Evolutionary conservation across 2,888 invertebrate genomes (phyloP), one percentile per base, ranked within the genome.

Genomic region (Phytoseiulus persimilis): DNA sequence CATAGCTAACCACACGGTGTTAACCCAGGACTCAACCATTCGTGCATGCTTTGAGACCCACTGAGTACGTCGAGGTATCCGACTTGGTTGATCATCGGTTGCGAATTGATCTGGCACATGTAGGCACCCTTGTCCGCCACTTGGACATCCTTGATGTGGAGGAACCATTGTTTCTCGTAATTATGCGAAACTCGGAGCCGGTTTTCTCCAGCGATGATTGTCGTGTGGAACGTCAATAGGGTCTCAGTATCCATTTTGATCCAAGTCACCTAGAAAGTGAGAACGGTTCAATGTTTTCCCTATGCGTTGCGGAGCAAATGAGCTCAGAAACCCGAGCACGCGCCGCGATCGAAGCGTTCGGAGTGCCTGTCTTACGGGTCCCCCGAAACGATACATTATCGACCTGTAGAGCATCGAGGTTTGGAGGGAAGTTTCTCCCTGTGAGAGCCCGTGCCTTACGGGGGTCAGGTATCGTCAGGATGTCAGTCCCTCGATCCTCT

Each of bases 81-180:
- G 83, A 97, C 96, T 94, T 97, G 97, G 92, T 96, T 97, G 92
- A 97, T 97, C 96, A 97, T 97, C 0, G 97, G 97, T 93, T 96
- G 96, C 89, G 97, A 97, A 93, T 97, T 97, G 91, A 96, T 96
- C 93, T 96, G 96, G 93, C 96, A 96, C 96, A 96, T 96, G 93
- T 96, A 96, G 90, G 91, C 92, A 83, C 97, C 97, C 89, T 96
- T 94, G 93, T 97, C 97, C 92, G 96, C 96, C 92, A 96, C 96
- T 93, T 97, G 96, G 89, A 97, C 97, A 92, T 96, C 96, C 93
- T 95, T 96, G 91, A 97, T 96, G 93, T 97, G 96, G 90, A 97
- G 94, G 89, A 92, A 91, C 93, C 93, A 93, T 89, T 92, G 92
- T 32, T 90, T 83, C 90, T 92, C 91, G 83, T 92, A 92, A 65